A percentile compares a stretch with the other conserved stretches of the same genome.
phyloP scores from a whole-genome alignment of 2,797 vertebrate species.

The Sternarchorhynchus goeldii region DNA sequence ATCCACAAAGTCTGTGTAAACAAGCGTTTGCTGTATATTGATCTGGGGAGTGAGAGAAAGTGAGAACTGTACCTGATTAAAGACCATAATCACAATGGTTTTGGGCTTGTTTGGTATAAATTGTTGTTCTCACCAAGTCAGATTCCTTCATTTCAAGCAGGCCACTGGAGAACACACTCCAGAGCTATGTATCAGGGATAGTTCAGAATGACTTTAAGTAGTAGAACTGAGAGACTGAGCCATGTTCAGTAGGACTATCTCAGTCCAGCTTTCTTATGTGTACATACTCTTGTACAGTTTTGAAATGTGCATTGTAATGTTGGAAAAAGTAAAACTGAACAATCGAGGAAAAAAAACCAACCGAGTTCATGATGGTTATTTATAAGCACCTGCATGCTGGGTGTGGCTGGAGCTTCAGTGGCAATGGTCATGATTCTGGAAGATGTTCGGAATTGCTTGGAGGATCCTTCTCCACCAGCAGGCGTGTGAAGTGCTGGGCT shows the following conservation, averaged over 20 bases:
- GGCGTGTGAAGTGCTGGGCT: constrained; percentile 13
- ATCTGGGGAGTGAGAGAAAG: no score
- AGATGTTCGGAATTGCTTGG: constrained; percentile 1
- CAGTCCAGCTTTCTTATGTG: neutral
- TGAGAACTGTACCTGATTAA: no score
- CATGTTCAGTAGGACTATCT: constrained; percentile 29
- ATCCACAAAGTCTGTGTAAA: no score
- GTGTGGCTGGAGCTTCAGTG: constrained; percentile 19
- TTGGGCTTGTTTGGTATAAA: no score
- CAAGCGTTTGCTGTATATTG: neutral
- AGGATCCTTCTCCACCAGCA: constrained; percentile 6
- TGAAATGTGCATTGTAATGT: constrained; percentile 41
- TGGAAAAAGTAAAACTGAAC: constrained; percentile 5
- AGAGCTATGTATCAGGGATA: no score
- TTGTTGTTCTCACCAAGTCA: no score
- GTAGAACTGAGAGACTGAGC: constrained; percentile 26
- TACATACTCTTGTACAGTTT: constrained; percentile 37
- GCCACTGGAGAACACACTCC: no score
- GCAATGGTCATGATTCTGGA: neutral
- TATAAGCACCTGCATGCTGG: constrained; percentile 7
- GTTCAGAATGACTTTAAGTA: constrained; percentile 21
- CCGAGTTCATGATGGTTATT: constrained; percentile 27
- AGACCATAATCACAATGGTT: no score
- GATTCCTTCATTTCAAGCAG: no score
- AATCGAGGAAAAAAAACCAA: constrained; percentile 1